phyloP scores from a whole-genome alignment of 2,888 invertebrate species.

The Cephonodes hylas region DNA sequence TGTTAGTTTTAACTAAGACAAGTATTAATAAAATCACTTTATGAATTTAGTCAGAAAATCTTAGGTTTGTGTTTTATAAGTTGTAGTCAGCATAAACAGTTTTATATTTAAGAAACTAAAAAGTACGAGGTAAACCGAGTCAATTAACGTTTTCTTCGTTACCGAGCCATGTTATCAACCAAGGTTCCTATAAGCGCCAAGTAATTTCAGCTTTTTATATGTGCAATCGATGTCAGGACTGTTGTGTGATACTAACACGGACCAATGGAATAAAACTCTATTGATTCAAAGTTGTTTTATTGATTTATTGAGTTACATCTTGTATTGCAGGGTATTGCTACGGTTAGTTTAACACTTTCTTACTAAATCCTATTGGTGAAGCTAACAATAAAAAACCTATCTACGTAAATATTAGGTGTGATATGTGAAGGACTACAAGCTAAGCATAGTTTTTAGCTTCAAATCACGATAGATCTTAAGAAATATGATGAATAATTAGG shows the following conservation, averaged over 20 bases:
- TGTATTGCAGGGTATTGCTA: neutral
- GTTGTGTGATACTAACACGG: slow-evolving; percentile 41
- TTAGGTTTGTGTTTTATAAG: no score
- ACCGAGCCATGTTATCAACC: neutral
- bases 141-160: neutral
- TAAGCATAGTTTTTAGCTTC: neutral
- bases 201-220: slow-evolving; percentile 5
- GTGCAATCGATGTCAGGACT: slow-evolving; percentile 18
- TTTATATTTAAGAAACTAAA: neutral
- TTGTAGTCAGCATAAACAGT: no score
- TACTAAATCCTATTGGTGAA: neutral
- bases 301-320: neutral
- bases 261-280: slow-evolving; percentile 41
- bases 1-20: no score
- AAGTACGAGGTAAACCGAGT: neutral
- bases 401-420: neutral
- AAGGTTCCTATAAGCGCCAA: slow-evolving; percentile 1
- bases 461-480: neutral
- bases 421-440: neutral
- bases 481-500: no score
- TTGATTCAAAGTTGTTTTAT: slow-evolving; percentile 7
- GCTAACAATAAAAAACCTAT: slow-evolving; percentile 2
- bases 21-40: no score
- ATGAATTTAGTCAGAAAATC: no score
- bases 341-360: neutral